A percentile compares a stretch with the other conserved stretches of the same genome.
These are phyloP conservation scores for Hylyphantes graminicola DNA, from an alignment of 1,140 invertebrate species.

Conservation along the genomic window DNA sequence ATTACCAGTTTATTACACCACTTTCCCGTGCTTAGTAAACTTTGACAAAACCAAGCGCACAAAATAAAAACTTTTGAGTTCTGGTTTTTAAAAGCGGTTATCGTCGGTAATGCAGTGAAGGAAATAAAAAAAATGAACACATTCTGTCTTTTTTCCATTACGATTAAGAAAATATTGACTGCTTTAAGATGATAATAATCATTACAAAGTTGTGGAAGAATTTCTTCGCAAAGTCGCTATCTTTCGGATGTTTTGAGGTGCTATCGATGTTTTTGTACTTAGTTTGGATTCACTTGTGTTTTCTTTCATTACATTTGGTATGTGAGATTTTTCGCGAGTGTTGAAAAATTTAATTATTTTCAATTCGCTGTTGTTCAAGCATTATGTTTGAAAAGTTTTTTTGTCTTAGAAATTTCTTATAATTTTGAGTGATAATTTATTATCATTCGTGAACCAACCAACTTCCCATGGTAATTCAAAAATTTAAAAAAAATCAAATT, in stretches of 20 bases:
- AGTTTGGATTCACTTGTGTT: background rate
- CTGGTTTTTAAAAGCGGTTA: slow-evolving; percentile 55
- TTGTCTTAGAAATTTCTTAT: too few relatives aligned
- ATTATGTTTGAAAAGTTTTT: too few relatives aligned
- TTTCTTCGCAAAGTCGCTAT: slow-evolving; percentile 27
- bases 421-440: too few relatives aligned
- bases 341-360: too few relatives aligned
- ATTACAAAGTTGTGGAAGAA: slow-evolving; percentile 39
- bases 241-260: slow-evolving; percentile 21
- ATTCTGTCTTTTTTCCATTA: slow-evolving; percentile 5
- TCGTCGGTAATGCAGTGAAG: slow-evolving; percentile 45
- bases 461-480: too few relatives aligned
- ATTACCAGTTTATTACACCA: too few relatives aligned
- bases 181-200: slow-evolving; percentile 10
- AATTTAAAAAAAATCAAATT: too few relatives aligned
- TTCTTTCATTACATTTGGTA: background rate
- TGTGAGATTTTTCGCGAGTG: background rate
- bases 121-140: slow-evolving; percentile 10
- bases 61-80: too few relatives aligned
- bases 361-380: too few relatives aligned
- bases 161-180: slow-evolving; percentile 53
- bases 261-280: slow-evolving; percentile 24
- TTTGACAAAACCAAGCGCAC: too few relatives aligned
- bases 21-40: too few relatives aligned
- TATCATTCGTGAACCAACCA: too few relatives aligned